Base-by-base conservation (phyloP, 2,113 vertebrate genomes). In the Microcebus ravelobensis region DNA sequence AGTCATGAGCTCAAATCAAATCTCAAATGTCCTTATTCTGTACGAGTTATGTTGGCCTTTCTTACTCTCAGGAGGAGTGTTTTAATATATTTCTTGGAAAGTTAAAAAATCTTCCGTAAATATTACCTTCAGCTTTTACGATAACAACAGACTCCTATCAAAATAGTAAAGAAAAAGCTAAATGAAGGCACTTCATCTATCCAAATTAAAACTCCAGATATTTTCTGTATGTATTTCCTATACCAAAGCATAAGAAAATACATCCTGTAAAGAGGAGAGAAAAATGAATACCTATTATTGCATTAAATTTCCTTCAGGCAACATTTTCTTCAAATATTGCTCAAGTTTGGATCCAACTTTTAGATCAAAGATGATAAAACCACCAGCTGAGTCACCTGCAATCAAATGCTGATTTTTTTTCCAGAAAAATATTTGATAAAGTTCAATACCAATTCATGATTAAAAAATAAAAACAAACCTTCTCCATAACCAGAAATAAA, bases 301-400 rank as follows among this genome's bases (percentile, higher is more conserved):
- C 86, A 31, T 45, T 76, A n/a, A 18, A 8, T 70, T n/a, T 96
- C 45, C 61, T 63, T 96, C 91, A 98, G 97, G 95, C 68, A 89
- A 97, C 95, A 73, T 97, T 97, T 48, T 97, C 98, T 89, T 97
- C 96, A 71, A 99, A 99, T 96, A 97, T 98, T 8, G 99, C 98
- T 4, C 98, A 99, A 94, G 98, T 98, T 85, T 96, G 99, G n/a
- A 98, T 84, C 98, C 99, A 0, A 99, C 98, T 2, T 99, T 99
- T 94, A 98, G 98, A 81, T 98, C 98, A 65, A 96, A 97, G 83
- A 98, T 96, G 34, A 92, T 74, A 34, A 98, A 98, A 4, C 77
- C 45, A 31, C 48, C 96, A 48, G 29, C 74, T 39, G 88, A 77
- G 39, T 96, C 81, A 12, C 27, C n/a, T 25, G 31, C 79, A 34